phyloP scores from a whole-genome alignment of 1,140 invertebrate species.

The Pogonomyrmex californicus region DNA sequence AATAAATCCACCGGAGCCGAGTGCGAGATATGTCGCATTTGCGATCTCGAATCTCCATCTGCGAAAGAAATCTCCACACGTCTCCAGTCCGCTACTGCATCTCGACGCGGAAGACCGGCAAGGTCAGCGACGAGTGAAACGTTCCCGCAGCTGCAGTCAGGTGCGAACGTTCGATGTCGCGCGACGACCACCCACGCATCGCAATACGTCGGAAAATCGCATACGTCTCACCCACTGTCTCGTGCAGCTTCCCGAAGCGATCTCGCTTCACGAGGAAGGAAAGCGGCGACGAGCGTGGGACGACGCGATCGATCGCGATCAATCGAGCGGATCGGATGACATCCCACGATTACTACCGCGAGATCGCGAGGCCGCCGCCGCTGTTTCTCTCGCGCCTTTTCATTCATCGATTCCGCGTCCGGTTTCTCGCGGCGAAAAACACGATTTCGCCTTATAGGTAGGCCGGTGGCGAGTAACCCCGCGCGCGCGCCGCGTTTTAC shows the following conservation, averaged over 20 bases:
- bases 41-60: conserved; percentile 24
- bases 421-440: conserved; percentile 68
- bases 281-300: conserved; percentile 42
- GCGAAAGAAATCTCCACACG: not conserved
- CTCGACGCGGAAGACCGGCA: conserved; percentile 68
- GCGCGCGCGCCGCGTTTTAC: conserved; percentile 34
- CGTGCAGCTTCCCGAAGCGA: conserved; percentile 25
- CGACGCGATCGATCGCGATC: conserved; percentile 26
- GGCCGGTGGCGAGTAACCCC: conserved; percentile 46
- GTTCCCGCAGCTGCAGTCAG: conserved; percentile 40
- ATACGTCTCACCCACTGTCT: not conserved
- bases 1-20: conserved; percentile 29
- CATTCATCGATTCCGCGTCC: conserved; percentile 76
- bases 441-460: conserved; percentile 74
- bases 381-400: conserved; percentile 32
- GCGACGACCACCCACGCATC: conserved; percentile 40
- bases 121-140: conserved; percentile 52
- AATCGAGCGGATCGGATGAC: conserved; percentile 65
- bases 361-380: not conserved
- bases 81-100: not conserved
- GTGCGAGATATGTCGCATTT: conserved; percentile 1
- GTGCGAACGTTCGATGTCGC: conserved; percentile 37
- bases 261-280: conserved; percentile 38
- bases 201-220: conserved; percentile 51
- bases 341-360: conserved; percentile 47